Evolutionary conservation across 2,888 invertebrate genomes (phyloP), one percentile per base, ranked within the genome.

Genomic region (Amphiduros pacificus): DNA sequence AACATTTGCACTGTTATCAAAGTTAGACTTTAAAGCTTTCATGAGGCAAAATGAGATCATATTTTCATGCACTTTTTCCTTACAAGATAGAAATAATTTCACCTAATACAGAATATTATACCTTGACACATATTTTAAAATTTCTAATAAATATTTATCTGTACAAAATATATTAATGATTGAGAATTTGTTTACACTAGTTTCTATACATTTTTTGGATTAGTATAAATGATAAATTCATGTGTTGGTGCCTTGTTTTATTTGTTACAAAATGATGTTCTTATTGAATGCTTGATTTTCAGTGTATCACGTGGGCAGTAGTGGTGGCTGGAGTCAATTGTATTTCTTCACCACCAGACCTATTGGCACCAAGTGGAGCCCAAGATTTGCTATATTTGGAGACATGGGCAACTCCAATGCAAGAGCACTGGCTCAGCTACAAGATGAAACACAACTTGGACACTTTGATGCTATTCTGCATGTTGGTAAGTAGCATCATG

Each of bases 351-450:
- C 84, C 71, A 91, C 93, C 0, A 90, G 90, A 0, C 81, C 83
- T 1, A 86, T 87, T 17, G 85, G 85, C 27, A 78, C 85, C n/a
- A 77, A 88, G 67, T 94, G 93, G 93, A 86, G 88, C 22, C 92
- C 94, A 0, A 22, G 58, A 11, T 85, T 95, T 44, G 95, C 91
- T 28, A 88, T 97, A 71, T 96, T 89, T 77, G 97, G 97, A 0
- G 97, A 97, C 81, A 89, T 98, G 90, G 97, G 97, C 31, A 92
- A 91, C 79, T 89, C 88, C 71, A 96, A 96, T 83, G 93, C 94
- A 1, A 90, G 91, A 71, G 92, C 95, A 0, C 85, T 97, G 59
- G 87, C 90, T 0, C 87, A 91, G 66, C 83, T 98, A 6, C 93
- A 94, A 83, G 87, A 90, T 73, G 94, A 96, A 76, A 87, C 91